Conservation (phyloP, 2,888 invertebrate genomes). For the Tenthredo scrophulariae region DNA sequence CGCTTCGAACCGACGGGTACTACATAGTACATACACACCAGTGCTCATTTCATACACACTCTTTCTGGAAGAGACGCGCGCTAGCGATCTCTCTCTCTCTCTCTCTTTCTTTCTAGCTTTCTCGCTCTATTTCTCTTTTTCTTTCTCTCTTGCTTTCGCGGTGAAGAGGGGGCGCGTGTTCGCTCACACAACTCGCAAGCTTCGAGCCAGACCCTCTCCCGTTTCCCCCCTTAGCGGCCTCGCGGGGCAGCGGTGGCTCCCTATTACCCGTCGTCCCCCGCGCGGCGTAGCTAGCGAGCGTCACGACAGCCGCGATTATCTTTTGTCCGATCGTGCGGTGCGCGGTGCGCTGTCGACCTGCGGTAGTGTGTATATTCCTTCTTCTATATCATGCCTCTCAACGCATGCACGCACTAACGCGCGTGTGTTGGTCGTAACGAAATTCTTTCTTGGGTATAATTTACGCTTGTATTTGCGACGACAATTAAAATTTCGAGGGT, state of each 20-base stretch:
- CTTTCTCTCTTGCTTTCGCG: slow-evolving; percentile 5
- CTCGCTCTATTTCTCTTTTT: slow-evolving; percentile 35
- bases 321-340: slow-evolving; percentile 60
- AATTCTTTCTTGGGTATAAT: slow-evolving; percentile 25
- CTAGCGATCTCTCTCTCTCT: slow-evolving; percentile 24
- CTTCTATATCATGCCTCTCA: slow-evolving; percentile 14
- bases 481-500: background rate
- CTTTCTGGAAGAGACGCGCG: slow-evolving; percentile 27
- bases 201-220: slow-evolving; percentile 42
- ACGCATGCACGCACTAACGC: background rate
- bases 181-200: slow-evolving; percentile 45
- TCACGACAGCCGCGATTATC: slow-evolving; percentile 61
- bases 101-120: background rate
- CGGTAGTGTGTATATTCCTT: background rate
- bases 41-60: background rate
- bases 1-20: slow-evolving; percentile 41
- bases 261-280: slow-evolving; percentile 51
- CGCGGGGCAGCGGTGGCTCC: slow-evolving; percentile 42
- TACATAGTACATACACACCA: slow-evolving; percentile 20
- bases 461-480: background rate
- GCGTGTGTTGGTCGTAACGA: background rate
- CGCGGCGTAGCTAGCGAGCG: slow-evolving; percentile 54
- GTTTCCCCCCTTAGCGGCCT: slow-evolving; percentile 4
- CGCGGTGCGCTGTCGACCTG: slow-evolving; percentile 19
- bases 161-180: slow-evolving; percentile 38